Base-by-base conservation (phyloP, 2,888 invertebrate genomes). In the Osmoderma eremita region DNA sequence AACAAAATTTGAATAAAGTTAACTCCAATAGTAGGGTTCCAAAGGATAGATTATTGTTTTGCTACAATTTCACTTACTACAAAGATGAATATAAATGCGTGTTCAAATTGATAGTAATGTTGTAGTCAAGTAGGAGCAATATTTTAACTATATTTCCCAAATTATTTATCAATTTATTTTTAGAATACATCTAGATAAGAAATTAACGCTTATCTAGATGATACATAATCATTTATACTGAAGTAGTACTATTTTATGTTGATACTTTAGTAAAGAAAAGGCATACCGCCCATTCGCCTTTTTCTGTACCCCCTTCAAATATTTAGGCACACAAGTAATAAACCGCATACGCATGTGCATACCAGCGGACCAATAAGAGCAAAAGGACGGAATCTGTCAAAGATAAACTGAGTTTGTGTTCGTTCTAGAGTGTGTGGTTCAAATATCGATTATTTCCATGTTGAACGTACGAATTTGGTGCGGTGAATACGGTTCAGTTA, bases 361-460 rank as follows among this genome's bases (percentile, higher is more conserved):
- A n/a, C 42, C 15, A 22, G 58, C 8, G 41, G 56, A 62, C 72
- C 67, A 72, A 72, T 67, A 51, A 65, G 49, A 58, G 42, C 36
- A 58, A 38, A 67, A 53, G 48, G 61, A 53, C 38, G 50, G 62
- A 63, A 65, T 67, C 67, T 71, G 70, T 71, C 70, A 71, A 72
- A 74, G 69, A 71, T 68, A 71, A 70, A 69, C 70, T 30, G 71
- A 68, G 72, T 70, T 72, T 72, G 74, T 73, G 72, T 73, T 69
- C 72, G 71, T 71, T 68, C 56, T 69, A 69, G 66, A 71, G 72
- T 68, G 64, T 66, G 66, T 63, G 69, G 72, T 75, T 74, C 72
- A 73, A 73, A 73, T 75, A 75, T 75, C 74, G 75, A 75, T 75
- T 75, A 73, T 24, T 73, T 75, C 72, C 67, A 68, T 69, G 67